These are phyloP conservation scores for Alsophila aescularia DNA, from an alignment of 2,888 invertebrate genomes.

Conservation along the genomic window DNA sequence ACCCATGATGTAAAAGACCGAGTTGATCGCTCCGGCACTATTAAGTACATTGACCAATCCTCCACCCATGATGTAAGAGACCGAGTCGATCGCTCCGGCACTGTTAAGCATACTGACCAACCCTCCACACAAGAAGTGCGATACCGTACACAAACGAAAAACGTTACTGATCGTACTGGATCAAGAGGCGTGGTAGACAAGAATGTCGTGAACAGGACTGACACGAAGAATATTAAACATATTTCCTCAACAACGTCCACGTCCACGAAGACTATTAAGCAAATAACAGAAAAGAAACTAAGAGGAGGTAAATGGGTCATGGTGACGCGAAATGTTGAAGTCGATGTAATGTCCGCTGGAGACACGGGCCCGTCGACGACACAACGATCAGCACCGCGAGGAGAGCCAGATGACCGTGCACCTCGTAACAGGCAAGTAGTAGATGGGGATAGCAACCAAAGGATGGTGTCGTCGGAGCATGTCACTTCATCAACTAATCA, in stretches of 20 bases:
- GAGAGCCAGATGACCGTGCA: conserved; percentile 42
- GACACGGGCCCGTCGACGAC: conserved; percentile 42
- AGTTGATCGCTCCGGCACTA: conserved; percentile 16
- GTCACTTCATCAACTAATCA: conserved; percentile 51
- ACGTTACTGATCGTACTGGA: conserved; percentile 51
- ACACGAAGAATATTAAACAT: conserved; percentile 60
- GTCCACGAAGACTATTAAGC: conserved; percentile 81
- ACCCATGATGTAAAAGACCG: conserved; percentile 1
- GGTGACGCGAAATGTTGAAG: conserved; percentile 87
- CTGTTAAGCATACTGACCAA: conserved; percentile 15
- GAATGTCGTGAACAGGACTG: conserved; percentile 56
- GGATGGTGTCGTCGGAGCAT: conserved; percentile 52
- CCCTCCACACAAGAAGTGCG: conserved; percentile 7
- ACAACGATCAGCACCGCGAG: conserved; percentile 25
- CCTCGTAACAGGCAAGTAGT: conserved; percentile 34
- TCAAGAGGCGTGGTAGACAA: conserved; percentile 55
- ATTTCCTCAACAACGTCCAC: conserved; percentile 69
- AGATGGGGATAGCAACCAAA: conserved; percentile 49
- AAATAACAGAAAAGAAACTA: conserved; percentile 83
- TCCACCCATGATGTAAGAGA: conserved; percentile 37
- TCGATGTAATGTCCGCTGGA: conserved; percentile 77
- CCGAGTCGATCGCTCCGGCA: conserved; percentile 37
- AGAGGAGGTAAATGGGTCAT: conserved; percentile 78
- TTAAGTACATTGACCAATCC: conserved; percentile 1
- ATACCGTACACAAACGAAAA: conserved; percentile 39